Evolutionary conservation across 2,113 vertebrate genomes (phyloP).

Genomic region (Xenus cinereus): DNA sequence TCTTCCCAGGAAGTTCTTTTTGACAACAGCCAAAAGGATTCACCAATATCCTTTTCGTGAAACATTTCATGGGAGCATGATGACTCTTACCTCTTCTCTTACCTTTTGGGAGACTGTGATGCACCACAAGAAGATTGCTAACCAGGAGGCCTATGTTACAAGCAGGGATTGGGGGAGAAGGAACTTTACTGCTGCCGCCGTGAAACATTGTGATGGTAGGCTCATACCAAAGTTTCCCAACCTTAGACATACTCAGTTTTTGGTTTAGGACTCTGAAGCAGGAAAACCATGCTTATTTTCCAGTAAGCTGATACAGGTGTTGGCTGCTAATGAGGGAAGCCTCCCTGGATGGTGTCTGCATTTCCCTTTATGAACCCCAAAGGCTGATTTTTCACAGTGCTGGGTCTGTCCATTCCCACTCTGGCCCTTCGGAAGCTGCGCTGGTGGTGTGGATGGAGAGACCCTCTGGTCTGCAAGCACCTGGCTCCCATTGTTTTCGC

Average conservation of each 20-base stretch:
- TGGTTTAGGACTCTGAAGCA: neutral
- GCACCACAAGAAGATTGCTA: neutral
- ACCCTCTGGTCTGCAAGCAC: neutral
- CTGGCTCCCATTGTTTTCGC: neutral
- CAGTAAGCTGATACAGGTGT: neutral
- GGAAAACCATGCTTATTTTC: neutral
- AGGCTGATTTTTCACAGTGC: accelerated
- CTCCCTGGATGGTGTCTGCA: neutral
- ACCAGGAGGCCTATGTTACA: neutral
- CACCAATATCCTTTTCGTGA: neutral
- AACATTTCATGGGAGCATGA: neutral
- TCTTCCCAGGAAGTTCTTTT: neutral
- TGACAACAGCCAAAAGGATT: neutral
- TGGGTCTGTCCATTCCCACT: neutral
- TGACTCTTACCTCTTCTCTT: neutral
- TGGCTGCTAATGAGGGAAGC: neutral
- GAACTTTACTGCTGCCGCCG: neutral
- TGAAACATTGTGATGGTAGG: neutral
- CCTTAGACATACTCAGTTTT: neutral
- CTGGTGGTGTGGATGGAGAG: neutral
- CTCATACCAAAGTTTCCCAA: neutral
- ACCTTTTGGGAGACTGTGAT: neutral
- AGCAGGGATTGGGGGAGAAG: neutral
- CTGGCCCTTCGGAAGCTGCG: neutral
- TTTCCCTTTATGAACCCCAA: neutral